Percentiles rank a stretch among this genome's conserved stretches.
These are phyloP conservation scores for Cotesia chilonis DNA, from an alignment of 1,140 invertebrate species.

Conservation along the genomic window DNA sequence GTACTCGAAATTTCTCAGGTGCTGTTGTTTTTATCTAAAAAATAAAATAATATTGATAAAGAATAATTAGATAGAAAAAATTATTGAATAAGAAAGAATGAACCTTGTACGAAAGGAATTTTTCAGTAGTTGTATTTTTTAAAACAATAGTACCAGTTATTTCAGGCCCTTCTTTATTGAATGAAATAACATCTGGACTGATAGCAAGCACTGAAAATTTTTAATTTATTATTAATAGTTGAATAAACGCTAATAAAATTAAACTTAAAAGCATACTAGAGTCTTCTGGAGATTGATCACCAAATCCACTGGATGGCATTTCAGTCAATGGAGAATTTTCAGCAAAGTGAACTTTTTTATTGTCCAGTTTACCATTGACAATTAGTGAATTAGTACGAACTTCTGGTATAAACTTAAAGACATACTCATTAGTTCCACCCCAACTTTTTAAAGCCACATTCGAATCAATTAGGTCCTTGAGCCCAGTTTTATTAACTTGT, in stretches of 20 bases:
- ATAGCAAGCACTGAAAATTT: conserved; percentile 63
- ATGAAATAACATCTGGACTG: conserved; percentile 70
- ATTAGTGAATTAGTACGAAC: conserved; percentile 47
- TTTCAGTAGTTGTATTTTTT: conserved; percentile 72
- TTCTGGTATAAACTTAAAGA: conserved; percentile 77
- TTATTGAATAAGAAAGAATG: conserved; percentile 25
- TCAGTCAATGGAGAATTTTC: conserved; percentile 68
- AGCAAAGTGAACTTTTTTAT: conserved; percentile 71
- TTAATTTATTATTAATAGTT: conserved; percentile 14
- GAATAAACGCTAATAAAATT: conserved; percentile 14
- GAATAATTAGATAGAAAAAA: conserved; percentile 8
- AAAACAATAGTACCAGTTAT: conserved; percentile 72
- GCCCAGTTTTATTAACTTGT: conserved; percentile 80
- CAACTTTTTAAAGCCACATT: conserved; percentile 80
- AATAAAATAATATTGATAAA: conserved; percentile 34
- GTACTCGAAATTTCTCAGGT: conserved; percentile 90
- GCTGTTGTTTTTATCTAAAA: conserved; percentile 76
- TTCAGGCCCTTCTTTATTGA: conserved; percentile 73
- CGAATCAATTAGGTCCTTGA: conserved; percentile 80
- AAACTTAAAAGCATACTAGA: conserved; percentile 43
- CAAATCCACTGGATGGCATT: conserved; percentile 49
- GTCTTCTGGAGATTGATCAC: conserved; percentile 53
- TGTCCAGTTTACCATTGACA: conserved; percentile 65
- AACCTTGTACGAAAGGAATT: conserved; percentile 80
- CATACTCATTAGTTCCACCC: conserved; percentile 85